Percentiles rank a stretch among this genome's conserved stretches.
phyloP scores from a whole-genome alignment of 2,888 invertebrate genomes.

The Rotaria socialis region DNA sequence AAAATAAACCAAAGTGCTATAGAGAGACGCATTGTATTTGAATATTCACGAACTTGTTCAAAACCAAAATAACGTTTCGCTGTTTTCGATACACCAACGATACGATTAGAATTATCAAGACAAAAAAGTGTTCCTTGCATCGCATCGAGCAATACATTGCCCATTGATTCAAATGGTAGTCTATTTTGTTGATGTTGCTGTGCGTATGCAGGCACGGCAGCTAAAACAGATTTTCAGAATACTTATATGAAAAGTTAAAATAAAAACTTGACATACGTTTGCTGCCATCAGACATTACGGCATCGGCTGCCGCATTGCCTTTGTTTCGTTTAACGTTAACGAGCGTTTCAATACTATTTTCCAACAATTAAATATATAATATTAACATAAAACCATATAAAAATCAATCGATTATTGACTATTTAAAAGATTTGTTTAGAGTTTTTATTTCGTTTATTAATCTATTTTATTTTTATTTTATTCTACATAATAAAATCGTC shows the following conservation, averaged over 20 bases:
- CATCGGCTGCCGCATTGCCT: background rate
- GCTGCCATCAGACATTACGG: conserved; percentile 31
- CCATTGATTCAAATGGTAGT: background rate
- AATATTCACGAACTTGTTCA: background rate
- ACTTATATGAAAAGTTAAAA: too few species aligned
- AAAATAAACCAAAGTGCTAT: background rate
- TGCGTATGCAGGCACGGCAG: background rate
- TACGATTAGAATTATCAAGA: conserved; percentile 6
- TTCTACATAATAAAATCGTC: background rate
- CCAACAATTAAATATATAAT: too few species aligned
- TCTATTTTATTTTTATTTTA: background rate
- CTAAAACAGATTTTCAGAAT: background rate
- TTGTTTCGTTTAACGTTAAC: background rate
- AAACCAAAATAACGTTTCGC: conserved; percentile 3
- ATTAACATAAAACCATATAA: too few species aligned
- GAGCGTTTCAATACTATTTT: background rate
- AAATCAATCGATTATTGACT: too few species aligned
- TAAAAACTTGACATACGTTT: background rate
- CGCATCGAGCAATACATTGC: conserved; percentile 16
- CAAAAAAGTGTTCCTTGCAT: conserved; percentile 30
- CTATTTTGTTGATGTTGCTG: conserved; percentile 11
- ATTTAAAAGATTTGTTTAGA: too few species aligned
- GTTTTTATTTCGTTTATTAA: background rate
- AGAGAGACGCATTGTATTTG: too few species aligned
- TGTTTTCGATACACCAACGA: conserved; percentile 9